Conservation (phyloP, 2,888 invertebrate species). For the Plusia festucae region DNA sequence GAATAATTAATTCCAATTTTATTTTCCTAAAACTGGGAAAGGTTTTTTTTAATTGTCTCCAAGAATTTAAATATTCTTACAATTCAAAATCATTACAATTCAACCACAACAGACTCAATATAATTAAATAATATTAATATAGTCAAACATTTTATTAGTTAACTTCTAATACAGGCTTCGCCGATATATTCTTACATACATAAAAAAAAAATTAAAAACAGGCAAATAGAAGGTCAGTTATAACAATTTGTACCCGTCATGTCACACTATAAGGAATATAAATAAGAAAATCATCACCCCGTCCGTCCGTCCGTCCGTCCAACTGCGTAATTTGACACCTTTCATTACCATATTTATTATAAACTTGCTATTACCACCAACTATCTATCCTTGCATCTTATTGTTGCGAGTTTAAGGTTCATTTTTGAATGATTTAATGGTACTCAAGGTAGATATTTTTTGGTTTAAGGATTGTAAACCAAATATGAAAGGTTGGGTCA, state of each 20-base stretch:
- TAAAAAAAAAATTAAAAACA: slow-evolving; percentile 69
- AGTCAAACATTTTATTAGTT: background rate
- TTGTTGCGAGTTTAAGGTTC: slow-evolving; percentile 33
- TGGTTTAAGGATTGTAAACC: slow-evolving; percentile 61
- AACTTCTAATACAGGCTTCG: background rate
- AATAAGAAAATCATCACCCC: slow-evolving; percentile 82
- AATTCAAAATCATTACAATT: no score
- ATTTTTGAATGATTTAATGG: slow-evolving; percentile 24
- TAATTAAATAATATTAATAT: no score
- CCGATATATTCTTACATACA: slow-evolving; percentile 52
- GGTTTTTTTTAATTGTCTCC: no score
- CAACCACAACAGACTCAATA: no score
- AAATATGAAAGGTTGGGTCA: slow-evolving; percentile 71
- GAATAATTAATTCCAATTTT: no score
- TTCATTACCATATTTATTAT: slow-evolving; percentile 89
- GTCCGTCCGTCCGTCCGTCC: slow-evolving; percentile 77
- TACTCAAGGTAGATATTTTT: slow-evolving; percentile 18
- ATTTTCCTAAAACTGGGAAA: no score
- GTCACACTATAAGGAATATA: slow-evolving; percentile 62
- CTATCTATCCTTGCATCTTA: slow-evolving; percentile 10
- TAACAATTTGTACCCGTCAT: slow-evolving; percentile 75
- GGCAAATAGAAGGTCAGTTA: slow-evolving; percentile 70
- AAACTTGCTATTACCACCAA: slow-evolving; percentile 60
- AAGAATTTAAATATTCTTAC: no score
- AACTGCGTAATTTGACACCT: slow-evolving; percentile 86